A percentile compares a stretch with the other conserved stretches of the same genome.
Conservation (phyloP, 2,797 vertebrate genomes). For the Thripadectes ignobilis region DNA sequence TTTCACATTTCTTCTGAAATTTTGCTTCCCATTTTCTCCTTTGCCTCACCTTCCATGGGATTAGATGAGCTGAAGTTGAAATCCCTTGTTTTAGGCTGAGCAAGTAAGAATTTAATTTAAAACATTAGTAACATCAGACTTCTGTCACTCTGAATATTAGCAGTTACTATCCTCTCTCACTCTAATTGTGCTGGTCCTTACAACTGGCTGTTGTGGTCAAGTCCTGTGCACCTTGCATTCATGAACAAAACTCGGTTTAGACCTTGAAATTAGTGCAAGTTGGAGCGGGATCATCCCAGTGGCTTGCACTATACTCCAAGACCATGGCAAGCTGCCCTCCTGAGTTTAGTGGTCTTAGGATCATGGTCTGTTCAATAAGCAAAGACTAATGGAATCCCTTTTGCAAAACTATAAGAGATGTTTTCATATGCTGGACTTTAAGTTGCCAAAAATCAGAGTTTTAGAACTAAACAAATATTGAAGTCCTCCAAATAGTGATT, state of each 20-base stretch:
- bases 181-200: not conserved
- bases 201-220: not conserved
- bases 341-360: not conserved
- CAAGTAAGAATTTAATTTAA: not conserved
- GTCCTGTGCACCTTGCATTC: not conserved
- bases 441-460: not conserved
- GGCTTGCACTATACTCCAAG: not conserved
- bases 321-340: not conserved
- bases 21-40: not conserved
- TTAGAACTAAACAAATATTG: not conserved
- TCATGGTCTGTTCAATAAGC: not conserved
- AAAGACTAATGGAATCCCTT: not conserved
- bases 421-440: not conserved
- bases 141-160: not conserved
- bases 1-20: not conserved
- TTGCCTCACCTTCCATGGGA: not conserved
- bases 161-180: not conserved
- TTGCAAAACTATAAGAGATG: not conserved
- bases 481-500: not conserved
- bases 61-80: not conserved
- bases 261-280: no score
- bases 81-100: not conserved
- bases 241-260: not conserved
- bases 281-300: not conserved
- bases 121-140: not conserved